phyloP scores from a whole-genome alignment of 2,113 vertebrate species.

The Zosterops pallidus region DNA sequence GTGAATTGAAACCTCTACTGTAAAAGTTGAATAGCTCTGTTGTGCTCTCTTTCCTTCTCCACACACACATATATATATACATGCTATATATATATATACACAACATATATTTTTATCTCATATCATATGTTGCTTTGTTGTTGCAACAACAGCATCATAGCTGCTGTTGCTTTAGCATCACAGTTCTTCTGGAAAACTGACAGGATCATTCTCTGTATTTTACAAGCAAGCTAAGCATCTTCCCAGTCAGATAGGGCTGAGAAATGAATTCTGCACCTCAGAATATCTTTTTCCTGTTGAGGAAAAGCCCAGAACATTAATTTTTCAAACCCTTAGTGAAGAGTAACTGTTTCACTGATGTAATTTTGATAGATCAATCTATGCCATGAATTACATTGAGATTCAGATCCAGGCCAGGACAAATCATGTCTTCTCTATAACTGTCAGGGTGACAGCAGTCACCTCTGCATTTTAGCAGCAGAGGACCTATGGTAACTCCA shows the following conservation, averaged over 20 bases:
- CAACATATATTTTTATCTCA: not conserved
- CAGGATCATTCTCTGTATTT: not conserved
- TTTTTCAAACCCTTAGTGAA: not conserved
- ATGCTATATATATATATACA: fast-evolving
- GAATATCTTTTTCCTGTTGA: not conserved
- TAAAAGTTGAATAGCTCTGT: not conserved
- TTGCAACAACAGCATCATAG: not conserved
- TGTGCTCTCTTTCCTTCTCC: not conserved
- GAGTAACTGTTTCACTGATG: not conserved
- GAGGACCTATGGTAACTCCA: not conserved
- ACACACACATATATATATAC: fast-evolving
- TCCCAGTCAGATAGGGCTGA: not conserved
- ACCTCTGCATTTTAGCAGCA: not conserved
- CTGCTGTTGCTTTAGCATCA: not conserved
- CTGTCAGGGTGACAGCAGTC: not conserved
- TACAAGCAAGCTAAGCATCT: not conserved
- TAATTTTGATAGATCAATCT: not conserved
- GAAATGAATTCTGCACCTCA: not conserved
- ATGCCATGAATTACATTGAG: not conserved
- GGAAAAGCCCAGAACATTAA: not conserved
- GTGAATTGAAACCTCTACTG: not conserved
- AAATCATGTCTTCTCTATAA: not conserved
- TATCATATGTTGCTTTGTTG: not conserved
- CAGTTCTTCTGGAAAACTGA: not conserved
- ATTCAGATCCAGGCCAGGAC: not conserved